A percentile compares a stretch with the other conserved stretches of the same genome.
These are phyloP conservation scores for Crematogaster levior DNA, from an alignment of 2,888 invertebrate genomes.

Conservation along the genomic window DNA sequence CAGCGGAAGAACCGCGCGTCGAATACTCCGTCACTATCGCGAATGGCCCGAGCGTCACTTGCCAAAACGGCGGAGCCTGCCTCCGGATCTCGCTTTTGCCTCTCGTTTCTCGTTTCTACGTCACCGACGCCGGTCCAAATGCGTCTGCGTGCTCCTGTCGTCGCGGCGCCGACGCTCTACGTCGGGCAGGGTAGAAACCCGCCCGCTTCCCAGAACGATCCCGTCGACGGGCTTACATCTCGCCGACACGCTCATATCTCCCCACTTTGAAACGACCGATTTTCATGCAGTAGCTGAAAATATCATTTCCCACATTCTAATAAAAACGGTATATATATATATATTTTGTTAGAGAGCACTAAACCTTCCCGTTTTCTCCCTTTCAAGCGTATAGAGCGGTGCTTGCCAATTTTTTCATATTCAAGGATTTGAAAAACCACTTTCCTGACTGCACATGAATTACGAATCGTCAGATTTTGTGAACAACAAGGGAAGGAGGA, in stretches of 20 bases:
- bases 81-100: background rate
- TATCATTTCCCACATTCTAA: slow-evolving; percentile 6
- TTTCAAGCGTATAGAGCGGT: background rate
- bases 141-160: slow-evolving; percentile 68
- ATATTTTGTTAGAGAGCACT: slow-evolving; percentile 16
- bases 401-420: too few species aligned
- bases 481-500: too few species aligned
- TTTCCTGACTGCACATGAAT: too few species aligned
- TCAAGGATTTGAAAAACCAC: too few species aligned
- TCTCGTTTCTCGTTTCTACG: slow-evolving; percentile 18
- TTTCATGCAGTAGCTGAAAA: background rate
- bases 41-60: slow-evolving; percentile 6
- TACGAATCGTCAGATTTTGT: too few species aligned
- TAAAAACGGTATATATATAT: background rate
- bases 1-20: background rate
- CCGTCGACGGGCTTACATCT: slow-evolving; percentile 39
- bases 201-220: slow-evolving; percentile 47
- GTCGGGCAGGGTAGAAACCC: slow-evolving; percentile 59
- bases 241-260: background rate
- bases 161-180: slow-evolving; percentile 71
- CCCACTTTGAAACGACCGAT: background rate
- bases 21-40: background rate
- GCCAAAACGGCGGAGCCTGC: background rate
- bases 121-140: slow-evolving; percentile 56
- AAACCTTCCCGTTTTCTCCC: background rate